These are phyloP conservation scores for Neogobius melanostomus DNA, from an alignment of 2,113 vertebrate species.

Conservation along the genomic window DNA sequence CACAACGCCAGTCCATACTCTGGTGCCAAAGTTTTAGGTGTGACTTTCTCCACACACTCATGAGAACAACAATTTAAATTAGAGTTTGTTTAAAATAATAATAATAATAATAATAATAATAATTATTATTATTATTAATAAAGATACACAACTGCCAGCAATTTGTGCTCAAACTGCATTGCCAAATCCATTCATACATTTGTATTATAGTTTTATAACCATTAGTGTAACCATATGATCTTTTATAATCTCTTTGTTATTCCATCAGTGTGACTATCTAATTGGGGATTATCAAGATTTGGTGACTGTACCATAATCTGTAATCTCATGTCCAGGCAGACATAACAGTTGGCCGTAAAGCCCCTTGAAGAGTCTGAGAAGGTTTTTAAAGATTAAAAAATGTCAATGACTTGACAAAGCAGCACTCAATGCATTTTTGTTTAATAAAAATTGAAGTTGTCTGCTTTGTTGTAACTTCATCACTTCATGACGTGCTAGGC, in stretches of 20 bases:
- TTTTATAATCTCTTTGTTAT: slow-evolving; percentile 70
- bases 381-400: slow-evolving; percentile 28
- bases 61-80: not conserved
- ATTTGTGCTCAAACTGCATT: slow-evolving; percentile 36
- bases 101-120: not conserved
- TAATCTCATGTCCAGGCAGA: slow-evolving; percentile 64
- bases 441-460: slow-evolving; percentile 44
- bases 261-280: slow-evolving; percentile 41
- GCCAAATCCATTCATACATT: slow-evolving; percentile 39
- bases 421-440: slow-evolving; percentile 36
- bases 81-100: slow-evolving; percentile 27
- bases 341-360: slow-evolving; percentile 62
- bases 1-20: slow-evolving; percentile 13
- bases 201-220: slow-evolving; percentile 45
- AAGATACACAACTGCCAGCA: slow-evolving; percentile 49
- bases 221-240: slow-evolving; percentile 26
- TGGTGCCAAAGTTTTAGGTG: slow-evolving; percentile 45
- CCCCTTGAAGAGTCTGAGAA: slow-evolving; percentile 53
- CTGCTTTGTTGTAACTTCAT: slow-evolving; percentile 55
- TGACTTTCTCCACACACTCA: not conserved
- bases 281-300: slow-evolving; percentile 62
- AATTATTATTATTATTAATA: too few species aligned
- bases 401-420: slow-evolving; percentile 31
- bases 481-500: slow-evolving; percentile 23
- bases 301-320: slow-evolving; percentile 59